Percentiles rank a stretch among this genome's conserved stretches.
phyloP scores from a whole-genome alignment of 2,888 invertebrate genomes.

The Brachyptera risi region DNA sequence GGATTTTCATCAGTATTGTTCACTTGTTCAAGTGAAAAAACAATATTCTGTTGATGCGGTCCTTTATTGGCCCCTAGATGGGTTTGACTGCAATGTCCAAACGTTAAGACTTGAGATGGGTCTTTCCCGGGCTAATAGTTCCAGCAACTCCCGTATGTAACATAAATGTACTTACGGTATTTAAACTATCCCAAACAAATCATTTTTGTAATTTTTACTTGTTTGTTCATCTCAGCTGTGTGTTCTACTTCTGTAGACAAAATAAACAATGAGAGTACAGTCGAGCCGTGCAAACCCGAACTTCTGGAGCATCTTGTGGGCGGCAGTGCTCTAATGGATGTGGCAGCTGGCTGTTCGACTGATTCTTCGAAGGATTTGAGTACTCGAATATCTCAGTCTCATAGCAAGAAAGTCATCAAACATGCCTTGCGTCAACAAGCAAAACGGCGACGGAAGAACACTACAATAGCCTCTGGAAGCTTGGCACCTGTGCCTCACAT shows the following conservation, averaged over 20 bases:
- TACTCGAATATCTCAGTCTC: conserved; percentile 37
- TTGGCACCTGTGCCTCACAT: conserved; percentile 69
- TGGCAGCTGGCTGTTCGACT: conserved; percentile 23
- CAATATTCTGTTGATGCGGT: no score
- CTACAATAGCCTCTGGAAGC: conserved; percentile 59
- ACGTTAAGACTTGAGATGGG: no score
- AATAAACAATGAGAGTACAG: background rate
- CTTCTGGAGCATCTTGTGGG: background rate
- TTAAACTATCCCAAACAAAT: background rate
- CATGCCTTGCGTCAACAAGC: conserved; percentile 73
- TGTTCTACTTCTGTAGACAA: background rate
- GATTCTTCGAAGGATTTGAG: conserved; percentile 31
- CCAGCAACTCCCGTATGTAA: no score
- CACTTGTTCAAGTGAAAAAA: no score
- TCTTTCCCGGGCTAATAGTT: no score
- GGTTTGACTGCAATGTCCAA: no score
- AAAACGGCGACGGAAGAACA: conserved; percentile 75
- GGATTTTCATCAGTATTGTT: no score
- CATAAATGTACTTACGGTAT: background rate
- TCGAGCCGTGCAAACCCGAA: background rate
- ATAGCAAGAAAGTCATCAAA: conserved; percentile 66
- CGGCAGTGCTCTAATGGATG: conserved; percentile 3
- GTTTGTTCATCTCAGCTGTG: background rate
- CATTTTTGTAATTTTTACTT: background rate
- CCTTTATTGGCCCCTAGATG: no score